These are phyloP conservation scores for Oryctes rhinoceros DNA, from an alignment of 1,140 invertebrate genomes.

Conservation along the genomic window DNA sequence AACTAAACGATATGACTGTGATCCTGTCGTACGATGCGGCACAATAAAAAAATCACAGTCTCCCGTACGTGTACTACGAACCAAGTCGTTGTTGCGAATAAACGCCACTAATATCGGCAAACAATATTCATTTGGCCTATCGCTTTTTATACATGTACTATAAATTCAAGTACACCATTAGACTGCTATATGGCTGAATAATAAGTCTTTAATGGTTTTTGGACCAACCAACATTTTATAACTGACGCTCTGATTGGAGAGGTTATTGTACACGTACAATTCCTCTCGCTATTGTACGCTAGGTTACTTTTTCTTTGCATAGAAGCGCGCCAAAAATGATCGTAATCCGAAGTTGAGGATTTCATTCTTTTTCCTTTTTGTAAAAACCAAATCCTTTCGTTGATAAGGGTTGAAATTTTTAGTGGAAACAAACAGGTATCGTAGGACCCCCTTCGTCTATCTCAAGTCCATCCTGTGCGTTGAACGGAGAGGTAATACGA, in stretches of 20 bases:
- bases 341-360: neutral
- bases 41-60: conserved; percentile 43
- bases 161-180: conserved; percentile 51
- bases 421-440: conserved; percentile 18
- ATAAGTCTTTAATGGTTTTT: conserved; percentile 48
- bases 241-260: conserved; percentile 46
- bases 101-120: conserved; percentile 29
- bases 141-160: conserved; percentile 47
- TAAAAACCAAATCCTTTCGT: conserved; percentile 27
- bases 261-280: conserved; percentile 22
- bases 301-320: neutral
- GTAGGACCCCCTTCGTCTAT: neutral
- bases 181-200: conserved; percentile 49
- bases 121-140: conserved; percentile 28
- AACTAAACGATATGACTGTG: conserved; percentile 15
- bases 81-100: conserved; percentile 38
- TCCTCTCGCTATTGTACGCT: neutral
- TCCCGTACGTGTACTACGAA: conserved; percentile 33
- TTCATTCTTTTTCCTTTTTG: conserved; percentile 4
- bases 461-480: neutral
- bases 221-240: conserved; percentile 51
- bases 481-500: conserved; percentile 20
- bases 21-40: neutral
- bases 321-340: neutral
- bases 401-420: conserved; percentile 33